phyloP scores from a whole-genome alignment of 2,888 invertebrate genomes.

The Thereva unica region DNA sequence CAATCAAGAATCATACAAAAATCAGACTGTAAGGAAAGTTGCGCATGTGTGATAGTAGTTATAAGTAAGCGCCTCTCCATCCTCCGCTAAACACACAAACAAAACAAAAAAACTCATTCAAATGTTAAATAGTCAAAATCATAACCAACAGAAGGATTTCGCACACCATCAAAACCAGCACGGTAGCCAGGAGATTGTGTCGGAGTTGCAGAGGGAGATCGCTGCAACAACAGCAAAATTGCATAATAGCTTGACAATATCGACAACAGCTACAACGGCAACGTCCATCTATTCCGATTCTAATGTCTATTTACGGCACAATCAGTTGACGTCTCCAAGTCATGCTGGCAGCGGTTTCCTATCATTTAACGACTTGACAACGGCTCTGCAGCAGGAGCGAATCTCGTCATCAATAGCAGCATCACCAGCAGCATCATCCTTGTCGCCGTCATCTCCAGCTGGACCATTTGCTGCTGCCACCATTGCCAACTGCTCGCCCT shows the following conservation, averaged over 20 bases:
- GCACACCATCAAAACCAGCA: conserved; percentile 42
- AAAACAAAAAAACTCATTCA: conserved; percentile 39
- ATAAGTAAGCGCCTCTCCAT: conserved; percentile 1
- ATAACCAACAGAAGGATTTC: conserved; percentile 44
- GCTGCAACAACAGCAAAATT: conserved; percentile 42
- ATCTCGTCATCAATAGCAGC: conserved; percentile 39
- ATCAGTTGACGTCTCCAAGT: conserved; percentile 39
- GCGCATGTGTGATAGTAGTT: conserved; percentile 26
- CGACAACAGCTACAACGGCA: conserved; percentile 35
- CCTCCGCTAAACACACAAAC: no score
- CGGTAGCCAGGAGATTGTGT: conserved; percentile 19
- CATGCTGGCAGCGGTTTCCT: conserved; percentile 40
- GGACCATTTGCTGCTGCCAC: conserved; percentile 36
- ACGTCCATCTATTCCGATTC: conserved; percentile 16
- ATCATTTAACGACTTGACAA: conserved; percentile 44
- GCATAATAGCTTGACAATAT: conserved; percentile 37
- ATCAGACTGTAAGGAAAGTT: neutral
- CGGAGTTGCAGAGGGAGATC: conserved; percentile 31
- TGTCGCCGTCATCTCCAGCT: conserved; percentile 48
- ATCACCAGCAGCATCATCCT: conserved; percentile 39
- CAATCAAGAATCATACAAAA: conserved; percentile 6
- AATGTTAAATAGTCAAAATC: conserved; percentile 45
- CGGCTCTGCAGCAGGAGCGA: conserved; percentile 42
- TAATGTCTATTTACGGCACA: conserved; percentile 15
- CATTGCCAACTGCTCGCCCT: conserved; percentile 33